These are phyloP conservation scores for Lasioglossum zephyrum DNA, from an alignment of 2,888 invertebrate species.

Conservation along the genomic window DNA sequence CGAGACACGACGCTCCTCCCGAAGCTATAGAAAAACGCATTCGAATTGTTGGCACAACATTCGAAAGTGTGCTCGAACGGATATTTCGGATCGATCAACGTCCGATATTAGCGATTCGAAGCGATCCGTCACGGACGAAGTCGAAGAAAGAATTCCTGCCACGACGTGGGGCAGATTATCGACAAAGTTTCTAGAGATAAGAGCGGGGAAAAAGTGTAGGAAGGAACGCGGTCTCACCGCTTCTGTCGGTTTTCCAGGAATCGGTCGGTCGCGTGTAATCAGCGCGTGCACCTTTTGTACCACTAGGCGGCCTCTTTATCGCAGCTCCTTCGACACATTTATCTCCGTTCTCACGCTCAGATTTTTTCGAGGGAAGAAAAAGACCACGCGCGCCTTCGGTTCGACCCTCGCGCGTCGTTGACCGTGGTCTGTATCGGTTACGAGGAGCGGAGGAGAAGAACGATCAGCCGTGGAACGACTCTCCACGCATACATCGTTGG, in stretches of 20 bases:
- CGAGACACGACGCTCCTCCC: neutral
- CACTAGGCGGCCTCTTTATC: slow-evolving; percentile 63
- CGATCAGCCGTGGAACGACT: slow-evolving; percentile 45
- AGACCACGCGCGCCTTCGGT: slow-evolving; percentile 10
- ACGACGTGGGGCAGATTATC: neutral
- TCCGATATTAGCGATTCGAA: neutral
- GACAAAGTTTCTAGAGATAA: neutral
- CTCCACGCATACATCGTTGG: slow-evolving; percentile 32
- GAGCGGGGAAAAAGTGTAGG: neutral
- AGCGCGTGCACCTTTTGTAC: slow-evolving; percentile 47
- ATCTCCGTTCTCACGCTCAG: slow-evolving; percentile 70
- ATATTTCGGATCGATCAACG: no score
- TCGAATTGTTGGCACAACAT: neutral
- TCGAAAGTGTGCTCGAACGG: no score
- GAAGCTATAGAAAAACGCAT: neutral
- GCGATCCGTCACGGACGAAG: neutral
- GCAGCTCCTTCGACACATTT: slow-evolving; percentile 59
- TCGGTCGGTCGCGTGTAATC: slow-evolving; percentile 40
- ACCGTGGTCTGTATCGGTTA: slow-evolving; percentile 40
- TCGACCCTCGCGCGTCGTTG: slow-evolving; percentile 47
- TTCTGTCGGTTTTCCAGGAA: slow-evolving; percentile 24
- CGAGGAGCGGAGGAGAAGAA: slow-evolving; percentile 20
- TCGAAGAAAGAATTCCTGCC: neutral
- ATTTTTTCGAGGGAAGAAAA: slow-evolving; percentile 53
- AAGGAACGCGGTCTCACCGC: neutral